Evolutionary conservation across 1,140 invertebrate species (phyloP).

Genomic region (Acyrthosiphon pisum): DNA sequence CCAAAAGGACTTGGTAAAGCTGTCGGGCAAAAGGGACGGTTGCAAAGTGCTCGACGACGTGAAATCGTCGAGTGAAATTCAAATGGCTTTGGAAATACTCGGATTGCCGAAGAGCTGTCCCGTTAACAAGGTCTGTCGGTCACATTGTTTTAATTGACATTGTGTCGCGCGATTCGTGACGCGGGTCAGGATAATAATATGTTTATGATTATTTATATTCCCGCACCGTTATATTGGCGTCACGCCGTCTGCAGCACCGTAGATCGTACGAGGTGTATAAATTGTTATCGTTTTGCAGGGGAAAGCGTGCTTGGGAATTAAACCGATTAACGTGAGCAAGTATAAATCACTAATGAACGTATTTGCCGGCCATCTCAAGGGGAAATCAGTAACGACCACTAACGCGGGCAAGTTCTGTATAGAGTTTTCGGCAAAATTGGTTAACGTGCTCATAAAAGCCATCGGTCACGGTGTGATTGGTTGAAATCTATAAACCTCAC

Average conservation of each 20-base stretch:
- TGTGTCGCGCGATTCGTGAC: neutral
- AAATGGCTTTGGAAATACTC: neutral
- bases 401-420: slow-evolving; percentile 22
- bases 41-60: neutral
- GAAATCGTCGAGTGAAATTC: neutral
- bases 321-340: slow-evolving; percentile 41
- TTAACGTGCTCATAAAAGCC: neutral
- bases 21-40: slow-evolving; percentile 4
- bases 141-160: neutral
- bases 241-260: neutral
- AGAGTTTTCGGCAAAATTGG: neutral
- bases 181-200: neutral
- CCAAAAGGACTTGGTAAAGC: neutral
- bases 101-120: slow-evolving; percentile 25
- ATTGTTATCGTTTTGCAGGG: neutral
- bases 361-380: neutral
- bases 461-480: neutral
- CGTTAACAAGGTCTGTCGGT: neutral
- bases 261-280: neutral
- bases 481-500: neutral
- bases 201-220: neutral
- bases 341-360: slow-evolving; percentile 6
- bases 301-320: neutral
- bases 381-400: neutral
- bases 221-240: neutral